These are phyloP conservation scores for Clarias batrachus DNA, from an alignment of 2,113 vertebrate species.

Conservation along the genomic window DNA sequence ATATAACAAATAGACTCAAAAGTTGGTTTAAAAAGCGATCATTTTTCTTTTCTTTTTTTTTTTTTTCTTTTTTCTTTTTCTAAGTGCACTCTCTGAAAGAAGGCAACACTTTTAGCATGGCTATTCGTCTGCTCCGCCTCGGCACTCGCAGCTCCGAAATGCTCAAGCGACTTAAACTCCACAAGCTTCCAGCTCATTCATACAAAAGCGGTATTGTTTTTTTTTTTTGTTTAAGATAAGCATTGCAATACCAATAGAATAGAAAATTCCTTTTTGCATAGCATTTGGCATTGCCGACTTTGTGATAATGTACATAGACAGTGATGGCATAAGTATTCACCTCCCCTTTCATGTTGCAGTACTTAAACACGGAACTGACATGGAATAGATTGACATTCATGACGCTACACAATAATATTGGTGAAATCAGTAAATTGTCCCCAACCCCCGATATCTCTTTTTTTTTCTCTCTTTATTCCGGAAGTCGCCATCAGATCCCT, in stretches of 20 bases:
- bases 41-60: slow-evolving; percentile 43
- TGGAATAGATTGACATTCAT: background rate
- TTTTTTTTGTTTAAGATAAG: slow-evolving; percentile 57
- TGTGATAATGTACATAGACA: slow-evolving; percentile 35
- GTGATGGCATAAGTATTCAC: slow-evolving; percentile 6
- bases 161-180: slow-evolving; percentile 53
- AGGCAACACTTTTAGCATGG: slow-evolving; percentile 73
- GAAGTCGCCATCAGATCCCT: no score
- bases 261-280: slow-evolving; percentile 66
- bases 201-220: slow-evolving; percentile 56
- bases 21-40: slow-evolving; percentile 47
- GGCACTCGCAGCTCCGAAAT: slow-evolving; percentile 41
- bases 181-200: slow-evolving; percentile 58
- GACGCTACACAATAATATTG: background rate
- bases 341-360: background rate
- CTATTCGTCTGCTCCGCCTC: slow-evolving; percentile 66
- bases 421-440: background rate
- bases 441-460: no score
- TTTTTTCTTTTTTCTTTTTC: background rate
- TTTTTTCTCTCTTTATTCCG: no score
- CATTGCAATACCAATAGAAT: slow-evolving; percentile 28
- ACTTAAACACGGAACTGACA: background rate
- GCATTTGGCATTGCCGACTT: slow-evolving; percentile 72
- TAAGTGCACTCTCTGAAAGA: slow-evolving; percentile 61
- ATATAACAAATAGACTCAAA: slow-evolving; percentile 30